phyloP scores from a whole-genome alignment of 2,797 vertebrate genomes.

The Argentina silus region DNA sequence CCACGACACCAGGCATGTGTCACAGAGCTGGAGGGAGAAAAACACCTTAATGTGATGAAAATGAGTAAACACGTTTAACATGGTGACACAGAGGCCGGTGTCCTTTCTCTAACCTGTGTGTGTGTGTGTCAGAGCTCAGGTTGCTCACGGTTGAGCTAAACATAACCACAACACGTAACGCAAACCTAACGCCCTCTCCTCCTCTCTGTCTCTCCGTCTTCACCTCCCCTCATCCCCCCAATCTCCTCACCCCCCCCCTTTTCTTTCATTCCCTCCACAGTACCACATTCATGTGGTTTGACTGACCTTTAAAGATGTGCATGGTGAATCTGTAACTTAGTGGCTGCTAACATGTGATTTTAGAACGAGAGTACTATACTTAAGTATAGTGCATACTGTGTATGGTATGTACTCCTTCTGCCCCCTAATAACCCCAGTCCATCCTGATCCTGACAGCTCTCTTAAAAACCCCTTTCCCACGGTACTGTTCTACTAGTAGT shows the following conservation, averaged over 20 bases:
- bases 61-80: constrained; percentile 30
- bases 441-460: no score
- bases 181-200: background rate
- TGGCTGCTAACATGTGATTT: no score
- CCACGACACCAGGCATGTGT: constrained; percentile 19
- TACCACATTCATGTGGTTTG: background rate
- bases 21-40: constrained; percentile 19
- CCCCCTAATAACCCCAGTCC: no score
- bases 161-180: background rate
- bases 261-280: background rate
- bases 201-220: background rate
- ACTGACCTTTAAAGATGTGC: background rate
- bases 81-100: constrained; percentile 10
- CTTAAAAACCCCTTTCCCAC: no score
- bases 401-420: no score
- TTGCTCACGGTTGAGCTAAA: constrained; percentile 13
- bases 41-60: constrained; percentile 8
- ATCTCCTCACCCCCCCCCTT: background rate
- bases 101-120: constrained; percentile 7
- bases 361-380: no score
- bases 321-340: no score
- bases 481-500: no score
- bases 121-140: constrained; percentile 3
- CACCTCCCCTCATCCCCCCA: background rate
- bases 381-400: no score